Conservation (phyloP, 2,888 invertebrate genomes). For the Eudasyphora cyanicolor region DNA sequence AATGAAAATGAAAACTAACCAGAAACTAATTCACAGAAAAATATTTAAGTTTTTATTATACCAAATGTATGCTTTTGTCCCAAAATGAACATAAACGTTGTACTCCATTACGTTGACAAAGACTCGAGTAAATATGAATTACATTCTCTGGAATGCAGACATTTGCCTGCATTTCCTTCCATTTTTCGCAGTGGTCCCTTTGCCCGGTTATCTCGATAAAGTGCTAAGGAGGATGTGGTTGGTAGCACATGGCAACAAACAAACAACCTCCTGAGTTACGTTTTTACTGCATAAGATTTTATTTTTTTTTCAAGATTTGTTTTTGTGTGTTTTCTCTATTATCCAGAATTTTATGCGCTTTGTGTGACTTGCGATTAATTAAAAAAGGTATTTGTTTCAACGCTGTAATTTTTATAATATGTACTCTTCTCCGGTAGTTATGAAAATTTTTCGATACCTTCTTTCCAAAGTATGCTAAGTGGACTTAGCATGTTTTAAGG, state of each 20-base stretch:
- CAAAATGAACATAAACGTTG: neutral
- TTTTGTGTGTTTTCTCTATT: neutral
- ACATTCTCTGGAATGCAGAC: constrained; percentile 24
- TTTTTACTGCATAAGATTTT: constrained; percentile 9
- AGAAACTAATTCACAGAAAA: neutral
- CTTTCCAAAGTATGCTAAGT: too few relatives aligned
- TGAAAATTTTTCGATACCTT: too few relatives aligned
- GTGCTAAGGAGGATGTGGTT: neutral
- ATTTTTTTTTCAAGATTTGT: neutral
- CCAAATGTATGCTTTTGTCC: neutral
- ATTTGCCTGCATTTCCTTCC: constrained; percentile 49
- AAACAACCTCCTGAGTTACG: neutral
- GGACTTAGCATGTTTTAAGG: too few relatives aligned
- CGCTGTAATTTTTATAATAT: too few relatives aligned
- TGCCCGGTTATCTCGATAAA: neutral
- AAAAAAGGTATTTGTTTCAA: too few relatives aligned
- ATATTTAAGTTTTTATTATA: too few relatives aligned
- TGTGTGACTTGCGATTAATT: constrained; percentile 22
- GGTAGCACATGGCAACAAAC: constrained; percentile 6
- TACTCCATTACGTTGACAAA: constrained; percentile 1
- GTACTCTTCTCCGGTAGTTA: too few relatives aligned
- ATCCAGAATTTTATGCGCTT: neutral
- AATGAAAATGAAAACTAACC: too few relatives aligned
- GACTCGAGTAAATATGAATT: neutral
- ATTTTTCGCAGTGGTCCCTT: constrained; percentile 21